Percentiles rank a stretch among this genome's conserved stretches.
Conservation (phyloP, 2,797 vertebrate species). For the Chaetodon trifasciatus region DNA sequence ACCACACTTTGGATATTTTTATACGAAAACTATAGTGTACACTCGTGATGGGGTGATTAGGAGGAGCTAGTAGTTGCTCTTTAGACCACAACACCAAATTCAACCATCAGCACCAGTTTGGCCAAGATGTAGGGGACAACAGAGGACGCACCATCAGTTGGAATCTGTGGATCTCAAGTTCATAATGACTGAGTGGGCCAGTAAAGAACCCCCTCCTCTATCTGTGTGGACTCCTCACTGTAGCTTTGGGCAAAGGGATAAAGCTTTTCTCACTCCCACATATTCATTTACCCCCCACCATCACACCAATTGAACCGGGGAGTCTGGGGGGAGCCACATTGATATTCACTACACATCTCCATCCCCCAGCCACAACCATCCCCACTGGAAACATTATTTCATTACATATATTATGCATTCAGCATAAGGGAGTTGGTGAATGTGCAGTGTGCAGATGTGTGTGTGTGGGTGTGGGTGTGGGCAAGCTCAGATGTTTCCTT, state of each 20-base stretch:
- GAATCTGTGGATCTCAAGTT: constrained; percentile 69
- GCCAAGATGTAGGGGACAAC: constrained; percentile 19
- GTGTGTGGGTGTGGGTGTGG: constrained; percentile 74
- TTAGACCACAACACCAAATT: constrained; percentile 12
- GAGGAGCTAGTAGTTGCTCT: constrained; percentile 37
- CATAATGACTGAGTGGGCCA: constrained; percentile 73
- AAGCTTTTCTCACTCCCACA: constrained; percentile 81
- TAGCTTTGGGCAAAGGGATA: constrained; percentile 86
- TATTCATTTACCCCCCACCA: constrained; percentile 89
- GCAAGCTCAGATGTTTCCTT: constrained; percentile 76
- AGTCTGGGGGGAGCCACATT: constrained; percentile 83
- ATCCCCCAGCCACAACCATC: constrained; percentile 83
- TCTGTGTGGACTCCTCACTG: constrained; percentile 74
- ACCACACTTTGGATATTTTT: constrained; percentile 47
- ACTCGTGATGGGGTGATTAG: constrained; percentile 55
- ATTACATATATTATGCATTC: constrained; percentile 91
- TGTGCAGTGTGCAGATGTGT: constrained; percentile 74
- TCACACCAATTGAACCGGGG: constrained; percentile 84
- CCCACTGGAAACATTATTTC: constrained; percentile 90
- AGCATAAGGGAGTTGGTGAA: constrained; percentile 82
- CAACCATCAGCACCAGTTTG: constrained; percentile 4
- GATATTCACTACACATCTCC: constrained; percentile 85
- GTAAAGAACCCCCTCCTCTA: constrained; percentile 63
- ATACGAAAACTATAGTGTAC: constrained; percentile 29
- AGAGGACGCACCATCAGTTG: constrained; percentile 44